Conservation (phyloP, 2,888 invertebrate species). For the Colostygia pectinataria region DNA sequence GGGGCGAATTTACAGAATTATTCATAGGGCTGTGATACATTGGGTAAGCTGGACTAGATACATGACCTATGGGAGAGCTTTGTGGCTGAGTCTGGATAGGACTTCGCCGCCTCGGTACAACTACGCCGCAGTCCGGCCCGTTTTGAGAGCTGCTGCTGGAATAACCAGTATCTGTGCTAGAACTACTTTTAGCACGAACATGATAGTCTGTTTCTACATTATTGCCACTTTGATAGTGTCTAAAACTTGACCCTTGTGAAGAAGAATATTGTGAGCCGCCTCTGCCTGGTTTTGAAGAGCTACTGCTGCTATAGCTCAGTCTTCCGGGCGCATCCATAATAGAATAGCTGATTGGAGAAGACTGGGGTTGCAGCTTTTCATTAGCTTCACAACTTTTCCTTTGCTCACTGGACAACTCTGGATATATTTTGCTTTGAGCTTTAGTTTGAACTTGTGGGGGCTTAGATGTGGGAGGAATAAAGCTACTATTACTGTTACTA, state of each 20-base stretch:
- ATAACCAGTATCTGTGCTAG: slow-evolving; percentile 85
- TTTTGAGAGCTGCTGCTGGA: slow-evolving; percentile 85
- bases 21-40: slow-evolving; percentile 93
- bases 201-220: slow-evolving; percentile 85
- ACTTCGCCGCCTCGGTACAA: slow-evolving; percentile 87
- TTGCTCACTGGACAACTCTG: slow-evolving; percentile 83
- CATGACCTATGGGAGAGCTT: slow-evolving; percentile 88
- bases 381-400: slow-evolving; percentile 82
- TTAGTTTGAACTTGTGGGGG: slow-evolving; percentile 86
- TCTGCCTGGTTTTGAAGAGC: slow-evolving; percentile 77
- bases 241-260: slow-evolving; percentile 80
- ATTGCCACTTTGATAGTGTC: slow-evolving; percentile 85
- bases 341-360: slow-evolving; percentile 89
- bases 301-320: slow-evolving; percentile 83
- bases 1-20: slow-evolving; percentile 88
- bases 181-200: slow-evolving; percentile 83
- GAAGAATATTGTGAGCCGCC: slow-evolving; percentile 78
- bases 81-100: slow-evolving; percentile 87
- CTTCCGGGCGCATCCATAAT: slow-evolving; percentile 87
- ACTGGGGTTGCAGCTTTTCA: slow-evolving; percentile 82
- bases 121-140: slow-evolving; percentile 86
- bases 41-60: slow-evolving; percentile 91
- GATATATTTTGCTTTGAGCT: slow-evolving; percentile 90
- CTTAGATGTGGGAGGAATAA: slow-evolving; percentile 81
- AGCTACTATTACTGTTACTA: slow-evolving; percentile 68